These are phyloP conservation scores for Trinorchestia longiramus DNA, from an alignment of 1,140 invertebrate species.

Conservation along the genomic window DNA sequence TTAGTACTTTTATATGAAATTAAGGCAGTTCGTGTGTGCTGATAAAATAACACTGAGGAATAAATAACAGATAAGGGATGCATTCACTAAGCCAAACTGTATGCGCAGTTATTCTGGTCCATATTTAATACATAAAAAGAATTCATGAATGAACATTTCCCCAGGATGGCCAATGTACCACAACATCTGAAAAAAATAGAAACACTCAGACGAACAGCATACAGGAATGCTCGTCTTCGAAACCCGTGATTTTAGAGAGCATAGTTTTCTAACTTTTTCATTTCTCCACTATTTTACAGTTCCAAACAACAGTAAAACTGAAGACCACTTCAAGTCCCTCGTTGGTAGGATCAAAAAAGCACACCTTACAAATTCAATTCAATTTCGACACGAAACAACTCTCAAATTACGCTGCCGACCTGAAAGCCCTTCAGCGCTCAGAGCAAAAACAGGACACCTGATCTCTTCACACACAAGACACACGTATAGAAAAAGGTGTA, in stretches of 20 bases:
- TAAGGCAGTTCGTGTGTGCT: too few relatives aligned
- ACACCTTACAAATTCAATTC: not conserved
- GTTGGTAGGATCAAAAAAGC: not conserved
- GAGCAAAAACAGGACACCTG: not conserved
- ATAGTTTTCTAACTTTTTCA: not conserved
- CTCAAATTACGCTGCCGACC: slow-evolving; percentile 5
- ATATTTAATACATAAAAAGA: too few relatives aligned
- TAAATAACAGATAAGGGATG: too few relatives aligned
- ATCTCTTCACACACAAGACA: not conserved
- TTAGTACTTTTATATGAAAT: too few relatives aligned
- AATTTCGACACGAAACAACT: not conserved
- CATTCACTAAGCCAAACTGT: too few relatives aligned
- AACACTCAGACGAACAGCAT: not conserved
- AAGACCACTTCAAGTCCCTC: not conserved
- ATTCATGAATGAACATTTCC: too few relatives aligned
- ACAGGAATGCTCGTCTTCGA: not conserved
- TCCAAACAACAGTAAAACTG: not conserved
- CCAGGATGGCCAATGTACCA: not conserved
- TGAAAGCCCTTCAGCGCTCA: not conserved
- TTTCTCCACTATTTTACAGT: not conserved
- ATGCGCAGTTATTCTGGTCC: too few relatives aligned
- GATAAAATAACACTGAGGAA: too few relatives aligned
- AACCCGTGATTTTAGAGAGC: not conserved
- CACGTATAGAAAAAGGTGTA: not conserved
- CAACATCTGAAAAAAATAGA: not conserved